Evolutionary conservation across 2,888 invertebrate genomes (phyloP).

Genomic region (Agonopterix alstromeriana): DNA sequence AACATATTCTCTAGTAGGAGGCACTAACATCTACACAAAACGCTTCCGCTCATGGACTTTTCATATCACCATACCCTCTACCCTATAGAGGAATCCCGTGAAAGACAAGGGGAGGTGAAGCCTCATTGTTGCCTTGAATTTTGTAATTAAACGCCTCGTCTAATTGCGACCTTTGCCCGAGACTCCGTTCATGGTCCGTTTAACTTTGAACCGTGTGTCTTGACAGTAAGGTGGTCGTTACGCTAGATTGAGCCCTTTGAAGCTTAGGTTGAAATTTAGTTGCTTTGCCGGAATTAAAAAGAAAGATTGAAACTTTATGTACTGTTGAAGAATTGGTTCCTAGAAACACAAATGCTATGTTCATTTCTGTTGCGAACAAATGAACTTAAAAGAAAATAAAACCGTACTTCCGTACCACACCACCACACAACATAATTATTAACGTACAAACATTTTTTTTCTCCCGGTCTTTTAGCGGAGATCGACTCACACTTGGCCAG

Average conservation of each 20-base stretch:
- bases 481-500: too few relatives aligned
- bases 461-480: too few relatives aligned
- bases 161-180: conserved; percentile 65
- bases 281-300: too few relatives aligned
- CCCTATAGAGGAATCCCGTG: conserved; percentile 52
- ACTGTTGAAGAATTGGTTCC: neutral
- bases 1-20: too few relatives aligned
- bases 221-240: conserved; percentile 10
- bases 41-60: neutral
- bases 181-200: conserved; percentile 45
- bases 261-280: too few relatives aligned
- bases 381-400: too few relatives aligned
- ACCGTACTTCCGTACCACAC: too few relatives aligned
- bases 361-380: too few relatives aligned
- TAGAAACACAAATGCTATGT: too few relatives aligned
- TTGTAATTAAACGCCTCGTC: conserved; percentile 73
- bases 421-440: too few relatives aligned
- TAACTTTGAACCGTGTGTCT: conserved; percentile 42
- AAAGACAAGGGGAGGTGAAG: conserved; percentile 66
- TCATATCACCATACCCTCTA: conserved; percentile 5
- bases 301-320: neutral
- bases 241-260: conserved; percentile 14
- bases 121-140: conserved; percentile 65
- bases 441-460: too few relatives aligned
- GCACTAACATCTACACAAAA: neutral